A percentile compares a stretch with the other conserved stretches of the same genome.
Conservation (phyloP, 2,797 vertebrate genomes). For the Macropodus opercularis region DNA sequence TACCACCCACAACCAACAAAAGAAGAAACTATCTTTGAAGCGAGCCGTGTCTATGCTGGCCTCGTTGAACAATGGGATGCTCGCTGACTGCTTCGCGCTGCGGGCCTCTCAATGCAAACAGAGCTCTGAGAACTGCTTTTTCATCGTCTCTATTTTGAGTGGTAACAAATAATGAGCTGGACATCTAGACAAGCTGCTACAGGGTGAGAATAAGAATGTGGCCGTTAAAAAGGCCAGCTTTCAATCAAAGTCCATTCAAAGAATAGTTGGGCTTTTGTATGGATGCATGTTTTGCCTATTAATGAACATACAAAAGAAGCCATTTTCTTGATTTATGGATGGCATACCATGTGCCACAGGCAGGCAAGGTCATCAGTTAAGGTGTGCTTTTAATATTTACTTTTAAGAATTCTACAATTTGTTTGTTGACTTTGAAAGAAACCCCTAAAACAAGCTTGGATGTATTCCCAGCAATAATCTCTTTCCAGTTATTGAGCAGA, state of each 20-base stretch:
- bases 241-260: conserved; percentile 96
- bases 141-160: conserved; percentile 90
- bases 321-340: conserved; percentile 92
- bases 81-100: conserved; percentile 69
- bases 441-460: conserved; percentile 36
- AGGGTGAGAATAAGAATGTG: conserved; percentile 90
- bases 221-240: conserved; percentile 89
- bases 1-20: conserved; percentile 49
- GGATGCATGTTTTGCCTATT: conserved; percentile 96
- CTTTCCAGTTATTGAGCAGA: conserved; percentile 9
- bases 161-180: conserved; percentile 90
- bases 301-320: conserved; percentile 93
- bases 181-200: conserved; percentile 94
- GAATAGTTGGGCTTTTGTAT: conserved; percentile 92
- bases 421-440: conserved; percentile 5
- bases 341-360: conserved; percentile 88
- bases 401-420: neutral
- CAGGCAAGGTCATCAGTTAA: conserved; percentile 51
- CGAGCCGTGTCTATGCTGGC: conserved; percentile 41
- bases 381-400: conserved; percentile 32
- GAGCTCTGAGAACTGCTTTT: conserved; percentile 88
- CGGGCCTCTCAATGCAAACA: conserved; percentile 90
- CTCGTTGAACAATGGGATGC: conserved; percentile 65
- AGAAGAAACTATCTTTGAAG: conserved; percentile 57
- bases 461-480: conserved; percentile 21